Base-by-base conservation (phyloP, 2,113 vertebrate genomes). In the Lepus timidus region DNA sequence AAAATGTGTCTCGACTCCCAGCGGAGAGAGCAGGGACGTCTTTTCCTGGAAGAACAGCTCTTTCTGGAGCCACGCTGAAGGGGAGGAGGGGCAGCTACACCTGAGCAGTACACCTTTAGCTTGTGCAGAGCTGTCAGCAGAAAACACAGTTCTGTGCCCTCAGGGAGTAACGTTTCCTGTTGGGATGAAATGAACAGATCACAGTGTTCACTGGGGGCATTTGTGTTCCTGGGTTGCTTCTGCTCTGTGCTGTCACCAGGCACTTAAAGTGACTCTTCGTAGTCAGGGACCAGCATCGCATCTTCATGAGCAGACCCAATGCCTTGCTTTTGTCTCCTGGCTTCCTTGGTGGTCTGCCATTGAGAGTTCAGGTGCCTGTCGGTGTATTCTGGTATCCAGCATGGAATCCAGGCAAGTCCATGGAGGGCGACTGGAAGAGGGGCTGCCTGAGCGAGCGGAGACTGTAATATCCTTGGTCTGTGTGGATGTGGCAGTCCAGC, bases 381-480 rank as follows among this genome's bases (percentile, higher is more conserved):
- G 0, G 3, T 52, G 79, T 70, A 58, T 84, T 75, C 74, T 9
- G 12, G 84, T 62, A 52, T 68, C 74, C 49, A 36, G 22, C 29
- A 0, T 33, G 67, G 75, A 17, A 51, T 95, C 39, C 64, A 0
- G 25, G 55, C 2, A 1, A n/a, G 62, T 25, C 61, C 58, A 12
- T 25, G 75, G 52, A 44, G n/a, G 22, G 62, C 19, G 62, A 14
- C 33, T 39, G 9, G n/a, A 44, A 86, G 75, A 65, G 58, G 22
- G 5, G 67, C 27, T 31, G 9, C 4, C 14, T 10, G 25, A 36
- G 44, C 13, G 20, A 67, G 73, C n/a, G 25, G 51, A 44, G 20
- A 13, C 51, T 0, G 0, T 58, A 14, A 8, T 3, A 10, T 31
- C 31, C 44, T n/a, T 13, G 6, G 20, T 65, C 17, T 71, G 29